A percentile compares a stretch with the other conserved stretches of the same genome.
These are phyloP conservation scores for Coendou prehensilis DNA, from an alignment of 2,797 vertebrate species.

Conservation along the genomic window DNA sequence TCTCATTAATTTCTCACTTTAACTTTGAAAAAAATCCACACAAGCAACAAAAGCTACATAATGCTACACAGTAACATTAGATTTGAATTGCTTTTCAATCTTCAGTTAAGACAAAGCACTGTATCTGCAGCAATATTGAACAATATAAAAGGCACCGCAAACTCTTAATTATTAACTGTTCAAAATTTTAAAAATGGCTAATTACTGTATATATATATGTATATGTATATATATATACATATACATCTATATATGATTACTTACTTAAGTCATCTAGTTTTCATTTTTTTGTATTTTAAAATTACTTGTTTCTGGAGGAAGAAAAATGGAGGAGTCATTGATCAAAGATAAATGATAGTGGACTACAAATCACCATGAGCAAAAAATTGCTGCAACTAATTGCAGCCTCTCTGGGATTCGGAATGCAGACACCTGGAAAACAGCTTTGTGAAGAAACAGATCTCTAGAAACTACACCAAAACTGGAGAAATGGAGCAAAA, in stretches of 20 bases:
- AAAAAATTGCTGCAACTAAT: not conserved
- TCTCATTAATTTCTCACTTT: slow-evolving; percentile 59
- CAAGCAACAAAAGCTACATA: not conserved
- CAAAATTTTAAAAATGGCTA: slow-evolving; percentile 32
- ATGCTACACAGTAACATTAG: not conserved
- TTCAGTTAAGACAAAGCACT: not conserved
- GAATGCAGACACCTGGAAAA: not conserved
- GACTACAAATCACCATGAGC: too few species aligned
- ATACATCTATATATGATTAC: not conserved
- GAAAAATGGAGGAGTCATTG: not conserved
- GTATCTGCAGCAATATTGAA: not conserved
- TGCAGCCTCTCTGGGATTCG: not conserved
- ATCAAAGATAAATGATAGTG: too few species aligned
- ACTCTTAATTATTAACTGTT: not conserved
- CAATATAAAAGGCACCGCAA: not conserved
- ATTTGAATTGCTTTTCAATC: not conserved
- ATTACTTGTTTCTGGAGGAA: not conserved
- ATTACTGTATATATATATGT: not conserved
- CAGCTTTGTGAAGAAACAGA: not conserved
- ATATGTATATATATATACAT: not conserved
- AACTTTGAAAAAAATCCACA: slow-evolving; percentile 9
- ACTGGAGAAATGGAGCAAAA: not conserved
- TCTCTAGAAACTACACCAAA: not conserved
- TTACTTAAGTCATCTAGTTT: not conserved
- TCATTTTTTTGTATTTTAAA: not conserved